Percentiles rank a stretch among this genome's conserved stretches.
These are phyloP conservation scores for Leucoraja ocellata DNA, from an alignment of 2,797 vertebrate genomes.

Conservation along the genomic window DNA sequence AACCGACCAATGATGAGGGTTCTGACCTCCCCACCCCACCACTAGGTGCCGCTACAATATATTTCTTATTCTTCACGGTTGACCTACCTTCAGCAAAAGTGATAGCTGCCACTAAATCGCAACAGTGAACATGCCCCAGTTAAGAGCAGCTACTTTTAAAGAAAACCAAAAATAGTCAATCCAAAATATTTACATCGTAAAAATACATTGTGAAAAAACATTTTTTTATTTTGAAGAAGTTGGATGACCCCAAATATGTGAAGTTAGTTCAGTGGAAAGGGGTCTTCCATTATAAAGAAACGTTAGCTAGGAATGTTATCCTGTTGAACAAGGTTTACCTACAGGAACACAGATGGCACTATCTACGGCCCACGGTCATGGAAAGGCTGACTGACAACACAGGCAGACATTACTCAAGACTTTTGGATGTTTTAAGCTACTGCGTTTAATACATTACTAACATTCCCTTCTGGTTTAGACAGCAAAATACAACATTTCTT, in stretches of 20 bases:
- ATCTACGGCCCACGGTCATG: constrained; percentile 21
- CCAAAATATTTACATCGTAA: neutral
- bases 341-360: neutral
- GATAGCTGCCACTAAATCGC: neutral
- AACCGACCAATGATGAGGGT: too few species aligned
- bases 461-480: constrained; percentile 27
- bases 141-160: neutral
- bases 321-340: neutral
- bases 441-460: constrained; percentile 30
- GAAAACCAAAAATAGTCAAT: neutral
- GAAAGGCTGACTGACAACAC: constrained; percentile 35
- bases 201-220: neutral
- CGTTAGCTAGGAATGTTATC: neutral
- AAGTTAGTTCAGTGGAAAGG: neutral
- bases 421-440: constrained; percentile 28
- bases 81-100: neutral
- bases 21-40: too few species aligned
- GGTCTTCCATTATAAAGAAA: neutral
- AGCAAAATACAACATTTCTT: constrained; percentile 3
- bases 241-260: neutral
- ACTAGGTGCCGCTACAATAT: neutral
- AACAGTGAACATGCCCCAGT: too few species aligned
- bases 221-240: neutral
- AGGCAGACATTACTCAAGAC: constrained; percentile 37
- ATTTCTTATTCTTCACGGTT: neutral